Percentiles rank a stretch among this genome's conserved stretches.
These are phyloP conservation scores for Falco novaeseelandiae DNA, from an alignment of 2,797 vertebrate species.

Conservation along the genomic window DNA sequence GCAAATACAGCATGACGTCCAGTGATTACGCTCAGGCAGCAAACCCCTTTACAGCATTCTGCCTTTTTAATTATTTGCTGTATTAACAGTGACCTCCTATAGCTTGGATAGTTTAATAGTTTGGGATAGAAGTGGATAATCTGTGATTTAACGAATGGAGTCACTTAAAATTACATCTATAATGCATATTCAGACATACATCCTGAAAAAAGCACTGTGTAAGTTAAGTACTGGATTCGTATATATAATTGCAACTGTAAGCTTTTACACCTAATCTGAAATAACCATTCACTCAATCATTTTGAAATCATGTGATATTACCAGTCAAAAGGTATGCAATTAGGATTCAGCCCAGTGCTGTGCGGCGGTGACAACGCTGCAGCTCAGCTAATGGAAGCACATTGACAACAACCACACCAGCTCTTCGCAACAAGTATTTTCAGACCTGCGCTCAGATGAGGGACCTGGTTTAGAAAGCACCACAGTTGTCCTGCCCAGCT, in stretches of 20 bases:
- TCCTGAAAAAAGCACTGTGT: background rate
- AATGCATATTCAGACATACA: background rate
- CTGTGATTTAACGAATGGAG: constrained; percentile 10
- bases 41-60: background rate
- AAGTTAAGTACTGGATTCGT: background rate
- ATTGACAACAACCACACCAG: background rate
- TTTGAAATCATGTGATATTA: background rate
- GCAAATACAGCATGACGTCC: background rate
- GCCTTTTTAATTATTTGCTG: constrained; percentile 28
- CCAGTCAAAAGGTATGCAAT: background rate
- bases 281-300: background rate
- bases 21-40: background rate
- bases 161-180: background rate
- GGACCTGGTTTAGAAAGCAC: constrained; percentile 74
- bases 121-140: background rate
- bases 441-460: background rate
- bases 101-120: background rate
- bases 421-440: background rate
- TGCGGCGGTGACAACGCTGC: background rate
- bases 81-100: background rate
- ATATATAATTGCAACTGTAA: background rate
- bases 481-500: constrained; percentile 78
- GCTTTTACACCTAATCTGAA: background rate
- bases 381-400: background rate
- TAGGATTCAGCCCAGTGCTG: background rate